Percentiles rank a stretch among this genome's conserved stretches.
Conservation (phyloP, 1,140 invertebrate species). For the Chrysopa pallens region DNA sequence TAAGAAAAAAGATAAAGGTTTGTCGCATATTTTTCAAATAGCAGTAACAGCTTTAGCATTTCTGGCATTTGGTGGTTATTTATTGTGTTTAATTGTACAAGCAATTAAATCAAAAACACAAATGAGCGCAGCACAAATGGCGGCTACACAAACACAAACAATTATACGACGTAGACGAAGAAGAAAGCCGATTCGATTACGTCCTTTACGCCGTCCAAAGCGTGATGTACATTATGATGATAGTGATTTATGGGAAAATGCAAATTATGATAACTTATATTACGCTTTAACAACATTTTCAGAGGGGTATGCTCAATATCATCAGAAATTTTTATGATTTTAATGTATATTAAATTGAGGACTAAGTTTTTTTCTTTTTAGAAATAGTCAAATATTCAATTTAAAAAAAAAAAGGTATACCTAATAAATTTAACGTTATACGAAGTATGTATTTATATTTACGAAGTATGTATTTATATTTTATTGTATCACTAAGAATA, state of each 20-base stretch:
- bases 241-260: conserved; percentile 15
- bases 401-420: too few species aligned
- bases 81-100: conserved; percentile 51
- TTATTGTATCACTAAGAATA: too few species aligned
- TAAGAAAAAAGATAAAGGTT: conserved; percentile 19
- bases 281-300: conserved; percentile 26
- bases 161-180: conserved; percentile 4
- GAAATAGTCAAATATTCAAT: too few species aligned
- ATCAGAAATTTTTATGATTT: too few species aligned
- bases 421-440: too few species aligned
- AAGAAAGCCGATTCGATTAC: conserved; percentile 3
- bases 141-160: conserved; percentile 9
- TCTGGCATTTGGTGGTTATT: conserved; percentile 58
- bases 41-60: conserved; percentile 56
- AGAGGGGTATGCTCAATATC: conserved; percentile 26
- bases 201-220: conserved; percentile 2
- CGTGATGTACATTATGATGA: conserved; percentile 8
- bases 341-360: too few species aligned
- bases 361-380: too few species aligned
- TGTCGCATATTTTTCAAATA: conserved; percentile 49
- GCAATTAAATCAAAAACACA: conserved; percentile 37
- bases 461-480: too few species aligned
- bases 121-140: conserved; percentile 10
- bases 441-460: too few species aligned
- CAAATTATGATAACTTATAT: conserved; percentile 29